Evolutionary conservation across 2,113 vertebrate genomes (phyloP), one percentile per base, ranked within the genome.

Genomic region (Nematolebias whitei): DNA sequence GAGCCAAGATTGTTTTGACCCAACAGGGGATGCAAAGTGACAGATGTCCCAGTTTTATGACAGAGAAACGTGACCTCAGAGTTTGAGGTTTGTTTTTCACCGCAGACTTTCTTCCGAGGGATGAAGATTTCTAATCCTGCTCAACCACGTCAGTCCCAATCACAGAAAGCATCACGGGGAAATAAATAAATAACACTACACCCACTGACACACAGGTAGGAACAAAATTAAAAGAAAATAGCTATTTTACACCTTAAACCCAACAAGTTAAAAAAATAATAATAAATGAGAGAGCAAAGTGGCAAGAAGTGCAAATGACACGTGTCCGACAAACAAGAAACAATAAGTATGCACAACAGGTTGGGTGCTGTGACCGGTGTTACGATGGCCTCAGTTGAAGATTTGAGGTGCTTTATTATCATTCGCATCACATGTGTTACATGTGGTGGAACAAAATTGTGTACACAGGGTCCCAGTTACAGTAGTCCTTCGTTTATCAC

Each of bases 41-140:
- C 65, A 58, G 57, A 63, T 50, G 39, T 69, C 54, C 44, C 43
- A 7, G 0, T 57, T 61, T 47, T 39, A 51, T 23, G 22, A 22
- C 4, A 63, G 22, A 59, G 12, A 61, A 55, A 40, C 58, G 23
- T 23, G 66, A 72, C 57, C 64, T 69, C 41, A 1, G 53, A 22
- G 32, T 69, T 41, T 69, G 24, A 44, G 49, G 40, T 68, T 80
- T 44, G 54, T 67, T 76, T 66, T n/a, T 59, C 7, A 10, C 32
- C 26, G 40, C 29, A 57, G 38, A 32, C 40, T 55, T 62, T 75
- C 64, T 78, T 72, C 71, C 41, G 44, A 68, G 44, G 76, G 84
- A 85, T 85, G 63, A 80, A 68, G 67, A 71, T 71, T 83, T 82
- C 55, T 86, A 89, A 91, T 88, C 88, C 86, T 32, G 32, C 45